A percentile compares a stretch with the other conserved stretches of the same genome.
These are phyloP conservation scores for Ostrea edulis DNA, from an alignment of 1,140 invertebrate species.

Conservation along the genomic window DNA sequence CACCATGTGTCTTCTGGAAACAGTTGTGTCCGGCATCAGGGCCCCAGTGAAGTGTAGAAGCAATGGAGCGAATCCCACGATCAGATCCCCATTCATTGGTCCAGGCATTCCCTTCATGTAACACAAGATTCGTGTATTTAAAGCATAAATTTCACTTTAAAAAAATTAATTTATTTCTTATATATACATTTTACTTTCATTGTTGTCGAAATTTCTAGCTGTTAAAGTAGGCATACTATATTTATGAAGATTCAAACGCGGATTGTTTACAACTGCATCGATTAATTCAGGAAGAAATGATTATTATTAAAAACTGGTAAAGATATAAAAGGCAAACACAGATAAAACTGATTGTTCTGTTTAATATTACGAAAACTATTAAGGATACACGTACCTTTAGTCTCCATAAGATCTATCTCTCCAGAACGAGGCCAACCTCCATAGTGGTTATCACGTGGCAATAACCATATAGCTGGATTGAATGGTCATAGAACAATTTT, in stretches of 20 bases:
- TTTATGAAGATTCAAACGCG: too few relatives aligned
- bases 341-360: too few relatives aligned
- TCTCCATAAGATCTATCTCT: constrained; percentile 79
- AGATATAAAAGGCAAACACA: too few relatives aligned
- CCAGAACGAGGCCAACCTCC: constrained; percentile 78
- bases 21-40: constrained; percentile 2
- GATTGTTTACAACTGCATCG: too few relatives aligned
- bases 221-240: too few relatives aligned
- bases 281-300: too few relatives aligned
- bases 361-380: too few relatives aligned
- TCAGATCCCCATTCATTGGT: neutral
- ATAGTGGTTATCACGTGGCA: constrained; percentile 71
- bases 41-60: constrained; percentile 36
- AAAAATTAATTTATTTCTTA: too few relatives aligned
- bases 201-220: too few relatives aligned
- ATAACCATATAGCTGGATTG: constrained; percentile 76
- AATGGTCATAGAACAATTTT: neutral
- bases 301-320: too few relatives aligned
- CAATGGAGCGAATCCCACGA: neutral
- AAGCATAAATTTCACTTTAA: too few relatives aligned
- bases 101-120: neutral
- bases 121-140: neutral
- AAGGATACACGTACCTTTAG: constrained; percentile 60
- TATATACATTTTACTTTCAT: too few relatives aligned
- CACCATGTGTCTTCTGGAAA: constrained; percentile 4